Base-by-base conservation (phyloP, 2,797 vertebrate species). In the Squalus acanthias region DNA sequence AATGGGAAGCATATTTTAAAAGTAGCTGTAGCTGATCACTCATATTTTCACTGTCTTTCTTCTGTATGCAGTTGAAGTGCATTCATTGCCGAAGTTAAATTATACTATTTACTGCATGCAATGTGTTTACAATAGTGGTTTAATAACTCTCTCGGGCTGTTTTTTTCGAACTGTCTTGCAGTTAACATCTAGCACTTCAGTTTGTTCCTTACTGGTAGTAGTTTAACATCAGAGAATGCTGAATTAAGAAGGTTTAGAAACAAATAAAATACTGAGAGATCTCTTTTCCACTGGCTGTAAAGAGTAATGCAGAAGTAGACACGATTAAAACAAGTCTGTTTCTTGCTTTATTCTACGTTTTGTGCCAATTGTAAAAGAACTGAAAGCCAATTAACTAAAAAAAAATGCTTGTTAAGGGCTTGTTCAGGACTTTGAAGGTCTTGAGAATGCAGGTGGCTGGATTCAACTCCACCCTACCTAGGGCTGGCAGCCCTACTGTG, bases 1-100 rank as follows among this genome's bases (percentile, higher is more conserved):
- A 95, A 95, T 95, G 94, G 50, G 53, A 95, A 95, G 26, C 94
- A 95, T 50, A 95, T 72, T 95, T 72, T 53, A 76, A 95, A 95
- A 95, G 94, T 95, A 72, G 29, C 69, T 74, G 29, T 57, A 95
- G 22, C 46, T 50, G 24, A 95, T 8, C 46, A 17, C 94, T 95
- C 24, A 57, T 93, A 67, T 39, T 95, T 95, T 29, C 50, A 53
- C 92, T 72, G 46, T 72, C 13, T 29, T 69, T 53, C 26, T 29
- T 69, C 67, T 69, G 26, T 95, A 53, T 20, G 29, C 26, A 95
- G 94, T 95, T 95, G 94, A 95, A 74, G 69, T 57, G 69, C 22
- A 17, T n/a, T 63, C 46, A 95, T 74, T 53, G 46, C 12, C 24
- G 29, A 74, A 39, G 69, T 72, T 29, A 29, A 95, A 33, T 74